Evolutionary conservation across 2,888 invertebrate species (phyloP).

Genomic region (Acanthosepion esculentum): DNA sequence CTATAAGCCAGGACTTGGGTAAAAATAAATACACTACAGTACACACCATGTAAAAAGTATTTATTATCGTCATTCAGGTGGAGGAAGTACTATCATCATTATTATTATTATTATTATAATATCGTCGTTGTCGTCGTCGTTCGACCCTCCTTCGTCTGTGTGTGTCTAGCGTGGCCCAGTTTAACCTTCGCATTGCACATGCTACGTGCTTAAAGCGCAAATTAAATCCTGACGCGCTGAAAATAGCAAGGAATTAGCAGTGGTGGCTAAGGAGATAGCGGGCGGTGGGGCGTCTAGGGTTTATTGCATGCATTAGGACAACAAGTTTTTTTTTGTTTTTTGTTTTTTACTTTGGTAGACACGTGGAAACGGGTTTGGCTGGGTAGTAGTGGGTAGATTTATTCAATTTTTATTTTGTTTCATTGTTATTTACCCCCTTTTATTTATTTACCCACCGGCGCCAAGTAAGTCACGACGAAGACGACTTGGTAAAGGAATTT

Average conservation of each 20-base stretch:
- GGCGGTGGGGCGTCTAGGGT: background rate
- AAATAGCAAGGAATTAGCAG: constrained; percentile 48
- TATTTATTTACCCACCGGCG: background rate
- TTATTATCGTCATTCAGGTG: background rate
- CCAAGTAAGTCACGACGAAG: background rate
- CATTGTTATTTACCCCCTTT: background rate
- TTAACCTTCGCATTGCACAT: constrained; percentile 52
- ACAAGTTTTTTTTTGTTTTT: background rate
- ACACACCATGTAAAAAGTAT: background rate
- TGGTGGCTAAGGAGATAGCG: background rate
- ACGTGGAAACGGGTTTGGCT: background rate
- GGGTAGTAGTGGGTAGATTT: background rate
- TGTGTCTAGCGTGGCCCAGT: constrained; percentile 40
- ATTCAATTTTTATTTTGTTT: background rate
- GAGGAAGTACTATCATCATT: background rate
- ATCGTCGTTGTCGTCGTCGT: background rate
- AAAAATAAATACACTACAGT: background rate
- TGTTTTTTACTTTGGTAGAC: background rate
- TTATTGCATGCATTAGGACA: constrained; percentile 6
- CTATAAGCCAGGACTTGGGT: background rate
- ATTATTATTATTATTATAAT: no score
- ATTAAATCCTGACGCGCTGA: constrained; percentile 50
- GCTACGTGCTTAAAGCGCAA: constrained; percentile 53
- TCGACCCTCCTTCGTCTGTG: constrained; percentile 4
- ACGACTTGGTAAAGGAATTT: constrained; percentile 25